These are phyloP conservation scores for Cervus canadensis DNA, from an alignment of 2,113 vertebrate species.

Conservation along the genomic window DNA sequence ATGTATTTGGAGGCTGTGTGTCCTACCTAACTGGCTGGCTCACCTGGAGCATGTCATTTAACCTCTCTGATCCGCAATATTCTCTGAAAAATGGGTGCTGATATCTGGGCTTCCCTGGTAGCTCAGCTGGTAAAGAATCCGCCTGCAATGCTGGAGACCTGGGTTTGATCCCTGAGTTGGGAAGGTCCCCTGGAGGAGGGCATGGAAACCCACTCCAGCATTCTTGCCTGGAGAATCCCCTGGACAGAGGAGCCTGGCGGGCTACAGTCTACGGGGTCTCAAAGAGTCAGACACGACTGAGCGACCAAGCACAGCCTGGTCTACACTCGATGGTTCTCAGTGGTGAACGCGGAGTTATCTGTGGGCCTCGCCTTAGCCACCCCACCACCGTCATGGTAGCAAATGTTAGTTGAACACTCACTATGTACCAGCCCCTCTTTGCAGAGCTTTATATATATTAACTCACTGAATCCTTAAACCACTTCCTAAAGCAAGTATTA, in stretches of 20 bases:
- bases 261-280: fast-evolving
- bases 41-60: not conserved
- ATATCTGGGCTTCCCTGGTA: not conserved
- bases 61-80: not conserved
- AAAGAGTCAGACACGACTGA: not conserved
- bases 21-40: not conserved
- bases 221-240: not conserved
- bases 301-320: fast-evolving
- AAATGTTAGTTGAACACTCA: not conserved
- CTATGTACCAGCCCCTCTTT: not conserved
- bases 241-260: not conserved
- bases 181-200: not conserved
- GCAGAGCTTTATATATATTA: not conserved
- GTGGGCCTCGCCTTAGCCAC: fast-evolving
- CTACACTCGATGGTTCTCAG: fast-evolving
- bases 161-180: not conserved
- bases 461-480: not conserved
- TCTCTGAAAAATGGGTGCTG: not conserved
- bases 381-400: fast-evolving
- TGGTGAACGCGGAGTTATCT: not conserved
- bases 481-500: not conserved
- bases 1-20: not conserved
- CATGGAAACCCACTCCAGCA: not conserved
- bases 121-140: not conserved
- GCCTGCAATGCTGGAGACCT: not conserved